phyloP scores from a whole-genome alignment of 1,140 invertebrate species.

The Ericerus pela region DNA sequence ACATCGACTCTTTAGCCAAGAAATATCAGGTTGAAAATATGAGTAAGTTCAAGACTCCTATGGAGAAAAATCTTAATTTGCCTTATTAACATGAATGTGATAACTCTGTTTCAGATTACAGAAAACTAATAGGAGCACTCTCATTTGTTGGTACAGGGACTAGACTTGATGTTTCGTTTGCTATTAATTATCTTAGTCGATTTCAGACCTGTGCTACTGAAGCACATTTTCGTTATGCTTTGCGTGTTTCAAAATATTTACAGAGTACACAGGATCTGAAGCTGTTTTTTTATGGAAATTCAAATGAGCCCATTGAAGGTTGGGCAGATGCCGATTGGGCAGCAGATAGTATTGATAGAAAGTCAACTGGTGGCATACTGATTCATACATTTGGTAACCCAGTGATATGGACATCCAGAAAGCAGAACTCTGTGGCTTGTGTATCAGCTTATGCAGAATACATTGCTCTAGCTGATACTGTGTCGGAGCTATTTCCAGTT shows the following conservation, averaged over 20 bases:
- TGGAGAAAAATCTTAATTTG: neutral
- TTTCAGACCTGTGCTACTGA: slow-evolving; percentile 26
- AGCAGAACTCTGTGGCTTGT: neutral
- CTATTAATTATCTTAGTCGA: slow-evolving; percentile 23
- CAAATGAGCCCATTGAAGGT: neutral
- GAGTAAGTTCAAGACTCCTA: too few species aligned
- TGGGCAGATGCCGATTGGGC: neutral
- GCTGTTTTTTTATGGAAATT: neutral
- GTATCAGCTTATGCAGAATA: slow-evolving; percentile 12
- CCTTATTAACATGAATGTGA: neutral
- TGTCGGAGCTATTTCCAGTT: too few species aligned
- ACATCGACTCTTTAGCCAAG: neutral
- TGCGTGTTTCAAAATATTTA: slow-evolving; percentile 30
- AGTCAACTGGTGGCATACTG: too few species aligned
- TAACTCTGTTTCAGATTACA: slow-evolving; percentile 22
- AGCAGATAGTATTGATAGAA: neutral
- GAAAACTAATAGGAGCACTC: slow-evolving; percentile 28
- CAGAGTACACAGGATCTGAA: slow-evolving; percentile 22
- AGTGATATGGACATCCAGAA: slow-evolving; percentile 13
- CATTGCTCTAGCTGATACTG: neutral
- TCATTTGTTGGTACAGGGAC: slow-evolving; percentile 30
- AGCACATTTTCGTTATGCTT: slow-evolving; percentile 28
- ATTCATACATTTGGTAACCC: too few species aligned
- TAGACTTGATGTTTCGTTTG: slow-evolving; percentile 32
- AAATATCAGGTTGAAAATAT: too few species aligned